Evolutionary conservation across 2,888 invertebrate genomes (phyloP).

Genomic region (Ichneumoninae sp.): DNA sequence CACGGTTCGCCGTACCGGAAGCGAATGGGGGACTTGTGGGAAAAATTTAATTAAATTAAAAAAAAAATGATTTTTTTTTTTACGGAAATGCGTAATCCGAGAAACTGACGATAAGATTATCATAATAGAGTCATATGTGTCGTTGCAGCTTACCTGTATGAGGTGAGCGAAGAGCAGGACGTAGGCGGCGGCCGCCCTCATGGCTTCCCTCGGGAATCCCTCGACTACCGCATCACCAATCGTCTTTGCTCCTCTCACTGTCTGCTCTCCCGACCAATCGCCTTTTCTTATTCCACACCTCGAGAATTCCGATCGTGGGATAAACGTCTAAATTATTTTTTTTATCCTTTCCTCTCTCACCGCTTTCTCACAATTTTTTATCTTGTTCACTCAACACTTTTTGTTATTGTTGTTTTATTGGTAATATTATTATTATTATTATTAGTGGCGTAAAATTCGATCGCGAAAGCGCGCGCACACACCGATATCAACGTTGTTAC

Average conservation of each 20-base stretch:
- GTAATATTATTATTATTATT: not conserved
- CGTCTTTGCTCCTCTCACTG: conserved; percentile 73
- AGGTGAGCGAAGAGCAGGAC: conserved; percentile 84
- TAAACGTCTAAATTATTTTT: conserved; percentile 27
- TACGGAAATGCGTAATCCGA: not conserved
- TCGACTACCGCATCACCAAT: conserved; percentile 84
- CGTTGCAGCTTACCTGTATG: conserved; percentile 81
- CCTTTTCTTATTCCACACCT: conserved; percentile 44
- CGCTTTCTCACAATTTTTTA: not conserved
- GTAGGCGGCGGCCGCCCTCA: conserved; percentile 85
- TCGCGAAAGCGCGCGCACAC: conserved; percentile 21
- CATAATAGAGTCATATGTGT: not conserved
- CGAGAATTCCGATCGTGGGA: not conserved
- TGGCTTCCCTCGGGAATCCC: conserved; percentile 84
- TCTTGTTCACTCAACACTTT: conserved; percentile 33
- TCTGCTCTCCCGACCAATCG: conserved; percentile 35
- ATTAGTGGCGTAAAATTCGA: not conserved
- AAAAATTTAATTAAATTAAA: not conserved
- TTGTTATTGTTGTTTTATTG: not conserved
- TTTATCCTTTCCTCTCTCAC: not conserved
- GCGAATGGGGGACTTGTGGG: conserved; percentile 29
- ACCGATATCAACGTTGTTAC: conserved; percentile 5
- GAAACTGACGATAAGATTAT: conserved; percentile 38
- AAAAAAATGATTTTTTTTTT: not conserved
- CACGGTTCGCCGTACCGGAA: conserved; percentile 47